These are phyloP conservation scores for Sinelater perroti DNA, from an alignment of 2,888 invertebrate genomes.

Conservation along the genomic window DNA sequence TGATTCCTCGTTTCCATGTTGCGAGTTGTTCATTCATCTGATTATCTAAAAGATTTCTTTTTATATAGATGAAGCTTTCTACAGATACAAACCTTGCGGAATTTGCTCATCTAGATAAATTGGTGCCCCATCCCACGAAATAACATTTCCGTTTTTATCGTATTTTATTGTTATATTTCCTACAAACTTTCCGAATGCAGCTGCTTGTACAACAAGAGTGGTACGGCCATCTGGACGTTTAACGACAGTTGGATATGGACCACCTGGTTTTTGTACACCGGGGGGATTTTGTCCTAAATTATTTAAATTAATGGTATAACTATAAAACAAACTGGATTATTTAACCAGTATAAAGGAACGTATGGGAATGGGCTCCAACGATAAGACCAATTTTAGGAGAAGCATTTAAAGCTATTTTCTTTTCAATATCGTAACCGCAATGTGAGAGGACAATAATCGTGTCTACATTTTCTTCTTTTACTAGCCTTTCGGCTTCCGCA, in stretches of 20 bases:
- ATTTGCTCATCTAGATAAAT: conserved; percentile 71
- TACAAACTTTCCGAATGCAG: conserved; percentile 78
- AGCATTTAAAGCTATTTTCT: conserved; percentile 70
- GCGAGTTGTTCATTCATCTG: conserved; percentile 67
- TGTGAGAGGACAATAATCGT: conserved; percentile 86
- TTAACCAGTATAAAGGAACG: conserved; percentile 74
- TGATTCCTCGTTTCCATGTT: conserved; percentile 68
- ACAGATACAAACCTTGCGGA: conserved; percentile 66
- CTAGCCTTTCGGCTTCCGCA: conserved; percentile 71
- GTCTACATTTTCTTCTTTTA: conserved; percentile 69
- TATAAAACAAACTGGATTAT: background rate
- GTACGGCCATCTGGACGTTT: conserved; percentile 64
- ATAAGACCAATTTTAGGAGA: conserved; percentile 79
- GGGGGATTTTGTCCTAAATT: conserved; percentile 39
- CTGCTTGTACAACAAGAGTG: conserved; percentile 77
- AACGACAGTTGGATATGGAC: conserved; percentile 77
- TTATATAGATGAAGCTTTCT: background rate
- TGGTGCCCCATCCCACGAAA: conserved; percentile 73
- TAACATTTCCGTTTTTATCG: conserved; percentile 72
- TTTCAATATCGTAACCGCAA: conserved; percentile 76
- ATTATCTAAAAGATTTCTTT: conserved; percentile 61
- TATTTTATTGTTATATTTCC: conserved; percentile 79
- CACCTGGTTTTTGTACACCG: conserved; percentile 66
- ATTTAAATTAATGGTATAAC: background rate
- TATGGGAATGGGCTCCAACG: conserved; percentile 87